Conservation (phyloP, 2,797 vertebrate genomes). For the Nannoperca obscura region DNA sequence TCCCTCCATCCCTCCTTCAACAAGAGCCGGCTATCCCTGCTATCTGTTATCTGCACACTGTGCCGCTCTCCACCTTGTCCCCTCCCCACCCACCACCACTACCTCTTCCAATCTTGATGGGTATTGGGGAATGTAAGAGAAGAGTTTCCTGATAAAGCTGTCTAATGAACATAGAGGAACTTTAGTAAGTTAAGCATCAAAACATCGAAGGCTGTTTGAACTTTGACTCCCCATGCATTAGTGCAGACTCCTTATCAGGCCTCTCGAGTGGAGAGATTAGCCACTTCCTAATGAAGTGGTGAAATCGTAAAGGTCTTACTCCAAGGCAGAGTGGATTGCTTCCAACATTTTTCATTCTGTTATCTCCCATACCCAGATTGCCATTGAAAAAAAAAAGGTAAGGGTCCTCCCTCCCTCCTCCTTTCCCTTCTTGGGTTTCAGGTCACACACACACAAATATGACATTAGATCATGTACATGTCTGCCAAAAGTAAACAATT, state of each 20-base stretch:
- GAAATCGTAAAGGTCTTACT: constrained; percentile 89
- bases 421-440: constrained; percentile 71
- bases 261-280: constrained; percentile 88
- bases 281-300: constrained; percentile 91
- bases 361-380: constrained; percentile 88
- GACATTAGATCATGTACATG: constrained; percentile 72
- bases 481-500: constrained; percentile 62
- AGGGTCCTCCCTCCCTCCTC: constrained; percentile 57
- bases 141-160: constrained; percentile 92
- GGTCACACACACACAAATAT: constrained; percentile 75
- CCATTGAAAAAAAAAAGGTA: constrained; percentile 70
- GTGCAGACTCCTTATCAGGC: constrained; percentile 86
- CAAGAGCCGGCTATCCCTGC: constrained; percentile 70
- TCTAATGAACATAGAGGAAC: constrained; percentile 95
- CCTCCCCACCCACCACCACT: constrained; percentile 52
- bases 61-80: constrained; percentile 72
- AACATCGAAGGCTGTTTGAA: constrained; percentile 91
- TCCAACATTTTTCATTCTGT: constrained; percentile 88
- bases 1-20: constrained; percentile 76
- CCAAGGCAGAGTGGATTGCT: constrained; percentile 87
- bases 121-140: constrained; percentile 90
- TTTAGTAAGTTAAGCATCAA: constrained; percentile 91
- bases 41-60: constrained; percentile 85
- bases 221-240: constrained; percentile 89
- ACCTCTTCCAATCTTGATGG: constrained; percentile 86